These are phyloP conservation scores for Nomada goodeniana DNA, from an alignment of 2,888 invertebrate genomes.

Conservation along the genomic window DNA sequence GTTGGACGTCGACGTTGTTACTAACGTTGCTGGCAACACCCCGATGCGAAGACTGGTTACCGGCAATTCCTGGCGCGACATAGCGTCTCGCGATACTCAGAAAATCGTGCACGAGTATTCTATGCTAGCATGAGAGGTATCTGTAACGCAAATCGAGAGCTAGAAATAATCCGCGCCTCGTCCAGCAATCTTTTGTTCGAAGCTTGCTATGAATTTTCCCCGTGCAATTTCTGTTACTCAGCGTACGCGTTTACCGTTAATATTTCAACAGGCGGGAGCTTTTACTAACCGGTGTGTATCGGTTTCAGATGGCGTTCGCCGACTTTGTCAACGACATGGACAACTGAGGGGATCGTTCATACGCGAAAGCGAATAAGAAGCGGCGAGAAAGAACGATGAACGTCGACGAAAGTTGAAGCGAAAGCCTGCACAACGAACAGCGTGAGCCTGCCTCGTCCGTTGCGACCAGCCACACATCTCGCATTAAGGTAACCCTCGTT, in stretches of 20 bases:
- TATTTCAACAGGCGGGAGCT: background rate
- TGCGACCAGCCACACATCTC: constrained; percentile 81
- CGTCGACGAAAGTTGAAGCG: constrained; percentile 76
- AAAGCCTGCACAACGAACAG: constrained; percentile 76
- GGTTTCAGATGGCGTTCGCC: constrained; percentile 67
- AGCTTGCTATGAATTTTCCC: no score
- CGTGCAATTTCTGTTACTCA: no score
- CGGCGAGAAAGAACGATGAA: constrained; percentile 68
- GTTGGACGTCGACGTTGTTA: constrained; percentile 54
- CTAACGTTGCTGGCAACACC: constrained; percentile 54
- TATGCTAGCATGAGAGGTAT: background rate
- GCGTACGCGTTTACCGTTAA: background rate
- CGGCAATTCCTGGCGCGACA: constrained; percentile 47
- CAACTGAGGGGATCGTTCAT: constrained; percentile 58
- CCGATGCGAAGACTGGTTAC: constrained; percentile 30
- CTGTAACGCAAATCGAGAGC: background rate
- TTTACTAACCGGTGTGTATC: background rate
- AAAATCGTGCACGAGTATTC: background rate
- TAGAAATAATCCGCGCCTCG: no score
- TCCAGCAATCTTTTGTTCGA: no score
- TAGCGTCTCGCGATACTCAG: constrained; percentile 19
- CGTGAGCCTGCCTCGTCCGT: constrained; percentile 81
- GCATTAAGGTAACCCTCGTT: constrained; percentile 78
- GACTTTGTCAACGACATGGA: constrained; percentile 63
- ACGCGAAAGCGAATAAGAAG: constrained; percentile 63